Evolutionary conservation across 2,797 vertebrate genomes (phyloP).

Genomic region (Apogon talboti): DNA sequence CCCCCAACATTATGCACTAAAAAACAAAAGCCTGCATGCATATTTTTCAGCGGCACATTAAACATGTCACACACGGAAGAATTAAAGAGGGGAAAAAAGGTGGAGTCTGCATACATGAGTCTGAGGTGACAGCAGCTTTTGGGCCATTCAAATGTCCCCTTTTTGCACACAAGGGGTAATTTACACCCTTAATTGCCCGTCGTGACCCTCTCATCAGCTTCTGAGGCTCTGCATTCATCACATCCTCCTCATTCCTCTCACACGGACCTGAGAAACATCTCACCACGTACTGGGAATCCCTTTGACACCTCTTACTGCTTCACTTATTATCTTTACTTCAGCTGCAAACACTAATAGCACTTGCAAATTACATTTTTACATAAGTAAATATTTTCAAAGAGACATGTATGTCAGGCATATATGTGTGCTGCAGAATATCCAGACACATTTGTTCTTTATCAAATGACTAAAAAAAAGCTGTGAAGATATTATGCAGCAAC

Average conservation of each 20-base stretch:
- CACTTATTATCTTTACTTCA: neutral
- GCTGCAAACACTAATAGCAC: no score
- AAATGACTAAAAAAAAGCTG: neutral
- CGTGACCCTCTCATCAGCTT: slow-evolving; percentile 47
- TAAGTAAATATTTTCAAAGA: neutral
- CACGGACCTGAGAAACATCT: slow-evolving; percentile 18
- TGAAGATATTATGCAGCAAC: neutral
- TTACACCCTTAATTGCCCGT: slow-evolving; percentile 54
- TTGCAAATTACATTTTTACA: neutral
- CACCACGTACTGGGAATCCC: slow-evolving; percentile 16
- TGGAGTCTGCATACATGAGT: neutral
- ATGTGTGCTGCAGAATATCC: neutral
- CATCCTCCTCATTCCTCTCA: slow-evolving; percentile 55
- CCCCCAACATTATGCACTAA: neutral
- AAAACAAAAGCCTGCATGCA: neutral
- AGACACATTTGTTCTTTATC: neutral
- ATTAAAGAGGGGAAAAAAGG: neutral
- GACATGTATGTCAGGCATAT: neutral
- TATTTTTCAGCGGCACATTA: slow-evolving; percentile 5
- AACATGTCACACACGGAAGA: neutral
- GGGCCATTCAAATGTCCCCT: slow-evolving; percentile 14
- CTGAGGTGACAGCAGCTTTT: slow-evolving; percentile 10
- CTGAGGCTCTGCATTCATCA: slow-evolving; percentile 44
- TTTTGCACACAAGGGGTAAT: slow-evolving; percentile 38
- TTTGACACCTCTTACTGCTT: neutral